Base-by-base conservation (phyloP, 2,113 vertebrate species). In the Bujurquina vittata region DNA sequence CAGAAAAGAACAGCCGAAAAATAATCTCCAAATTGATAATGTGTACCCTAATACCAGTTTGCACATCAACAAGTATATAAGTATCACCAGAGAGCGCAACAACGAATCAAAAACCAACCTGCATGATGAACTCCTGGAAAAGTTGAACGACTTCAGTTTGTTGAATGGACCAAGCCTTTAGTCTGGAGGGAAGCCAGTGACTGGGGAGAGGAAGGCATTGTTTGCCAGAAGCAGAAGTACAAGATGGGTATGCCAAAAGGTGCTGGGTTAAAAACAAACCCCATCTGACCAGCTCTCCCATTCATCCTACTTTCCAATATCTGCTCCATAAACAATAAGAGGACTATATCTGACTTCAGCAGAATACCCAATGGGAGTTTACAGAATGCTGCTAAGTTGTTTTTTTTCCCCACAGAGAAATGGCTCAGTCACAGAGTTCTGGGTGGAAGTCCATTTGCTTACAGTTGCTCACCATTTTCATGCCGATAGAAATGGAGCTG, bases 251-350 rank as follows among this genome's bases (percentile, higher is more conserved):
- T 31, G 46, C 6, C 46, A 72, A 54, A 54, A 54, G 65, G 65
- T 69, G 43, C 65, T 69, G 52, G 46, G 67, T 26, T 72, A 54
- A 72, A 72, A 72, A 54, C 67, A 72, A 54, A 72, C 67, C 65
- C 65, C 29, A 72, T 52, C 65, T 31, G 46, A 72, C 31, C 46
- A 54, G 67, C 18, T 72, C 46, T 33, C 18, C 67, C 67, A 72
- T n/a, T 72, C 26, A 9, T 72, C 17, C 67, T n/a, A 54, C 26
- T 54, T 54, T 54, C 26, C 46, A 54, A 33, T 72, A 54, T 72
- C 67, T 31, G 46, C 67, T 72, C 46, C 26, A 26, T 72, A 54
- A 52, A 72, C 46, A 72, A 54, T 72, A 54, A 72, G n/a, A 54
- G 67, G 26, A 72, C 67, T 72, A 72, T 26, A 54, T 72, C 46